Conservation (phyloP, 2,797 vertebrate species). For the Cynodonichthys magdalenae region DNA sequence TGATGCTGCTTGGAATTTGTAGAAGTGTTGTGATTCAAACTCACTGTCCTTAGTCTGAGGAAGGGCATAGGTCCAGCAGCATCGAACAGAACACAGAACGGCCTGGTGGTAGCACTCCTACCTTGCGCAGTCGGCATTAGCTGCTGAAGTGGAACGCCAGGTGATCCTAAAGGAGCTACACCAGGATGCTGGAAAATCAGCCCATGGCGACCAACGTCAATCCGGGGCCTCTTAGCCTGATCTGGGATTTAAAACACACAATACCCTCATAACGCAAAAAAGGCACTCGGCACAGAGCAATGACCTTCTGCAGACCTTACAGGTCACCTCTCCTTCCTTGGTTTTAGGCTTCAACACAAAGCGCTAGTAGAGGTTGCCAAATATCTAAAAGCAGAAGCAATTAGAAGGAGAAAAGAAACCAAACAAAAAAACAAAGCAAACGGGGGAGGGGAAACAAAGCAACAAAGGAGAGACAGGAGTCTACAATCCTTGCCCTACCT, state of each 20-base stretch:
- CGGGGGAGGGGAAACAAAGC: constrained; percentile 73
- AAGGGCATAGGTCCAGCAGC: constrained; percentile 80
- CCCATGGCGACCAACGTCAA: constrained; percentile 99
- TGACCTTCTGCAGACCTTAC: constrained; percentile 79
- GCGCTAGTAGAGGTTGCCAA: constrained; percentile 83
- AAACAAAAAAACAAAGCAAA: constrained; percentile 78
- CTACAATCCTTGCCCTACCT: constrained; percentile 85
- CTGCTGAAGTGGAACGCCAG: constrained; percentile 97
- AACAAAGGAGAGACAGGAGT: constrained; percentile 63
- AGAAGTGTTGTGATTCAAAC: constrained; percentile 59
- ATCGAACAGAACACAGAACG: constrained; percentile 78
- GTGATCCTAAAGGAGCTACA: constrained; percentile 92
- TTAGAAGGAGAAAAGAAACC: constrained; percentile 80
- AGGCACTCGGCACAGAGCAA: constrained; percentile 80
- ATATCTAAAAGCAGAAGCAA: constrained; percentile 87
- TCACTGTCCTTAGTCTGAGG: constrained; percentile 65
- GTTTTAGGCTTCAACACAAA: constrained; percentile 82
- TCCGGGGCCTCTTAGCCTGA: constrained; percentile 99
- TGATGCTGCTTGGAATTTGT: constrained; percentile 72
- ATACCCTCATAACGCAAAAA: constrained; percentile 87
- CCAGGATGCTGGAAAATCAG: constrained; percentile 99
- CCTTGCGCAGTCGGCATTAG: constrained; percentile 99
- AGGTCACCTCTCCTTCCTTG: constrained; percentile 80
- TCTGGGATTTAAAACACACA: constrained; percentile 95
- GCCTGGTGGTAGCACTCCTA: constrained; percentile 87